These are phyloP conservation scores for Corythornis vintsioides DNA, from an alignment of 2,113 vertebrate genomes.

Conservation along the genomic window DNA sequence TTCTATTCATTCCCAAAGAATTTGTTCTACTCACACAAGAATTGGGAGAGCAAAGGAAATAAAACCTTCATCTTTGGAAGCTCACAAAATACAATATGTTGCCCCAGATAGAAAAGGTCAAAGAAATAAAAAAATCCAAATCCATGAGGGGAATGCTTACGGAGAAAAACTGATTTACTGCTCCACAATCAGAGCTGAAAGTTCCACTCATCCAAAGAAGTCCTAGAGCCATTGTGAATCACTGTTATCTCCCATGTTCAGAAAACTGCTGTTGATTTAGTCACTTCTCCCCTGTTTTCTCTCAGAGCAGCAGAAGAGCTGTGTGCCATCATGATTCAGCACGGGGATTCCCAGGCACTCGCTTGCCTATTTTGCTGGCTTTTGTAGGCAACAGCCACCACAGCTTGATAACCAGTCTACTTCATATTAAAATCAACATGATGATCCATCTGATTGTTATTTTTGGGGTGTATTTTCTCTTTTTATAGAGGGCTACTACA, in stretches of 20 bases:
- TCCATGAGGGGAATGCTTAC: neutral
- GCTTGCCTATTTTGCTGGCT: neutral
- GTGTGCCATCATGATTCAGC: neutral
- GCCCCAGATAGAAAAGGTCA: slow-evolving; percentile 14
- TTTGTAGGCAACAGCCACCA: neutral
- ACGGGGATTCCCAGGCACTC: neutral
- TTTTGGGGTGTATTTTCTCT: neutral
- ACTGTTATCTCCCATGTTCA: neutral
- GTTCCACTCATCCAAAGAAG: neutral
- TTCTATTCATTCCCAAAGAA: slow-evolving; percentile 65
- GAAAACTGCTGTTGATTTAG: neutral
- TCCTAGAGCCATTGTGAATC: neutral
- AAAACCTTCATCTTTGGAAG: slow-evolving; percentile 19
- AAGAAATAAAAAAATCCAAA: neutral
- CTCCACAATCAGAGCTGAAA: neutral
- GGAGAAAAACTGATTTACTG: neutral
- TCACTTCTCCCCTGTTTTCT: neutral
- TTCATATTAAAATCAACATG: neutral
- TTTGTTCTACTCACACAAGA: slow-evolving; percentile 19
- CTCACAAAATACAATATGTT: slow-evolving; percentile 13
- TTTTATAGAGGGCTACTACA: neutral
- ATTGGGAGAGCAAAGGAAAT: slow-evolving; percentile 11
- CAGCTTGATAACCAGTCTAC: neutral
- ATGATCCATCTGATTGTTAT: neutral
- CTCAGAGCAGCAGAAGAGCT: neutral